Conservation (phyloP, 1,140 invertebrate genomes). For the Mizuhopecten yessoensis region DNA sequence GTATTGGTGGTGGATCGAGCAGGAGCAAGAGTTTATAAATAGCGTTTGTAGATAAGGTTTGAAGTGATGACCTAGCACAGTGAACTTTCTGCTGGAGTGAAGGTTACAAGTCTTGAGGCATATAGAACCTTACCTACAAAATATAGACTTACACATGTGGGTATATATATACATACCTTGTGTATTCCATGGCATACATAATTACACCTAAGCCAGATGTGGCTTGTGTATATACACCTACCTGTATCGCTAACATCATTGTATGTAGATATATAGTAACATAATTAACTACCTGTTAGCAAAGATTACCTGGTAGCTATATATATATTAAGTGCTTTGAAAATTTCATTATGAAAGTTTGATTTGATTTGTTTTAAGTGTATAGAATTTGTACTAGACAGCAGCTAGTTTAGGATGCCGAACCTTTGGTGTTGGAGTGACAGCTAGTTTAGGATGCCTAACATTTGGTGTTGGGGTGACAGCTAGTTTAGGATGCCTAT, state of each 20-base stretch:
- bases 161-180: background rate
- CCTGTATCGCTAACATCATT: background rate
- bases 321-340: no score
- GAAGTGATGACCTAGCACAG: constrained; percentile 21
- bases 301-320: no score
- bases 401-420: no score
- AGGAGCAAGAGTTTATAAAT: background rate
- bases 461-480: no score
- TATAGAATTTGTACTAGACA: no score
- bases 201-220: background rate
- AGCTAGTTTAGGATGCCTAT: no score
- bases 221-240: background rate
- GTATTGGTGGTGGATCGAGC: constrained; percentile 31
- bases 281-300: no score
- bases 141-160: background rate
- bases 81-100: constrained; percentile 25
- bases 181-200: constrained; percentile 21
- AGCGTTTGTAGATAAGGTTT: background rate
- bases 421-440: no score
- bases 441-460: no score
- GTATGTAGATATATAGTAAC: no score
- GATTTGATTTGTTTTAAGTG: no score
- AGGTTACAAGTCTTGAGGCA: constrained; percentile 26
- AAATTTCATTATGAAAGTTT: no score
- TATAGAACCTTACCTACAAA: background rate